These are phyloP conservation scores for Delphinapterus leucas DNA, from an alignment of 2,113 vertebrate genomes.

Conservation along the genomic window DNA sequence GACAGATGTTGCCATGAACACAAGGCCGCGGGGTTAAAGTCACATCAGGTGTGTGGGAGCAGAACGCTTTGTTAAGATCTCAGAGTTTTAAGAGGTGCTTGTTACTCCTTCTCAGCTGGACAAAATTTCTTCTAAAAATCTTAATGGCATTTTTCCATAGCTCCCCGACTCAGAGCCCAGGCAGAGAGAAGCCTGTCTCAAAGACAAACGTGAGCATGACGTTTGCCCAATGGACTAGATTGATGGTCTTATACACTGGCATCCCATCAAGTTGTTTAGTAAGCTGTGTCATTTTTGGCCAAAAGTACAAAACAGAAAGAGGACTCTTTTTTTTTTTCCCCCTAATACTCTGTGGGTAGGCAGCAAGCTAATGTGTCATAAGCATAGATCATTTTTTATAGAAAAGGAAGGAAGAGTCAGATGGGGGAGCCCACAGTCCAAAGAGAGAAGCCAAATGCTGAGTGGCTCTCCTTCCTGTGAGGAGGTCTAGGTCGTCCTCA, in stretches of 20 bases:
- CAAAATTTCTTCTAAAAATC: neutral
- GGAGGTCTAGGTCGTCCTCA: neutral
- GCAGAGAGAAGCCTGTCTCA: neutral
- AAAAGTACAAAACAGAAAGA: neutral
- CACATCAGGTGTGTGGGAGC: neutral
- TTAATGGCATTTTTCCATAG: neutral
- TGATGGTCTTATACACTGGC: neutral
- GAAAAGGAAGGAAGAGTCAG: neutral
- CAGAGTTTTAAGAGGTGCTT: neutral
- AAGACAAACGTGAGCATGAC: rapidly evolving
- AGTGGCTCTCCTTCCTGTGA: rapidly evolving
- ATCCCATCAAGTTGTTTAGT: neutral
- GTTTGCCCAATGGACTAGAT: neutral
- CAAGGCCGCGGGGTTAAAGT: neutral
- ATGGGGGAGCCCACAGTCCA: neutral
- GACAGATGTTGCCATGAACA: neutral
- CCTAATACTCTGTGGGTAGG: neutral
- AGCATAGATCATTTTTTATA: neutral
- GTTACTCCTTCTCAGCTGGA: neutral
- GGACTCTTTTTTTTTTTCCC: neutral
- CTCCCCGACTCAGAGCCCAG: neutral
- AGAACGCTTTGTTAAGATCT: neutral
- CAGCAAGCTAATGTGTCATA: neutral
- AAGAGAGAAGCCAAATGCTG: no score
- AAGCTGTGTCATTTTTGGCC: neutral